Evolutionary conservation across 2,113 vertebrate species (phyloP).

Genomic region (Hyperoodon ampullatus): DNA sequence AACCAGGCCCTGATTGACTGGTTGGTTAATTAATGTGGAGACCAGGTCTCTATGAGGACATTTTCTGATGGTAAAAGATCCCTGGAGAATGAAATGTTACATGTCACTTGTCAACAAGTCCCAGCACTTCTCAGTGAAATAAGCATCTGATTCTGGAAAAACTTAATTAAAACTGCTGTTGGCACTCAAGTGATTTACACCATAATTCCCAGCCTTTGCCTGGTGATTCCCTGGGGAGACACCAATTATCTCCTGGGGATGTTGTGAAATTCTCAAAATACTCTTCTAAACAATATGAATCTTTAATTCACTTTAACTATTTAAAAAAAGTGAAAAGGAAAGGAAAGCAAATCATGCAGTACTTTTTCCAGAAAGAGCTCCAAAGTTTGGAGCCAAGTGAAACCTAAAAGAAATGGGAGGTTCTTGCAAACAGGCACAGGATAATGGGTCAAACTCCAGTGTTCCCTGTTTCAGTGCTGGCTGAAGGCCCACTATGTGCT

Average conservation of each 20-base stretch:
- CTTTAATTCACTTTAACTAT: slow-evolving; percentile 67
- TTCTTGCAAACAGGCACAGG: background rate
- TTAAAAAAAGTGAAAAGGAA: background rate
- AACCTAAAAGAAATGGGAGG: background rate
- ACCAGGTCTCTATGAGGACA: background rate
- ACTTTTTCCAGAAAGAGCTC: background rate
- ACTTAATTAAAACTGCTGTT: slow-evolving; percentile 77
- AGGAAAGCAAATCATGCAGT: background rate
- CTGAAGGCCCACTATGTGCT: background rate
- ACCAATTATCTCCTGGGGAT: slow-evolving; percentile 76
- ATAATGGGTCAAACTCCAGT: background rate
- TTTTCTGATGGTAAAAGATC: slow-evolving; percentile 27
- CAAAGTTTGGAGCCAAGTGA: background rate
- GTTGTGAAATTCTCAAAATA: slow-evolving; percentile 72
- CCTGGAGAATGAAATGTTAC: slow-evolving; percentile 61
- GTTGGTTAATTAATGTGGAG: slow-evolving; percentile 34
- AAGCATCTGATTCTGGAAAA: slow-evolving; percentile 75
- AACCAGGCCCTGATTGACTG: background rate
- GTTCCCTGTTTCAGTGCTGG: background rate
- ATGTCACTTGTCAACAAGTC: slow-evolving; percentile 77
- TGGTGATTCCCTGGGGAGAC: slow-evolving; percentile 63
- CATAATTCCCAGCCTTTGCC: slow-evolving; percentile 32
- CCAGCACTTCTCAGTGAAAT: slow-evolving; percentile 64
- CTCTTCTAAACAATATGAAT: slow-evolving; percentile 71
- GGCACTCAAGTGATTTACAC: slow-evolving; percentile 66